Percentiles rank a stretch among this genome's conserved stretches.
Conservation (phyloP, 2,797 vertebrate species). For the Paedocypris micromegethes region DNA sequence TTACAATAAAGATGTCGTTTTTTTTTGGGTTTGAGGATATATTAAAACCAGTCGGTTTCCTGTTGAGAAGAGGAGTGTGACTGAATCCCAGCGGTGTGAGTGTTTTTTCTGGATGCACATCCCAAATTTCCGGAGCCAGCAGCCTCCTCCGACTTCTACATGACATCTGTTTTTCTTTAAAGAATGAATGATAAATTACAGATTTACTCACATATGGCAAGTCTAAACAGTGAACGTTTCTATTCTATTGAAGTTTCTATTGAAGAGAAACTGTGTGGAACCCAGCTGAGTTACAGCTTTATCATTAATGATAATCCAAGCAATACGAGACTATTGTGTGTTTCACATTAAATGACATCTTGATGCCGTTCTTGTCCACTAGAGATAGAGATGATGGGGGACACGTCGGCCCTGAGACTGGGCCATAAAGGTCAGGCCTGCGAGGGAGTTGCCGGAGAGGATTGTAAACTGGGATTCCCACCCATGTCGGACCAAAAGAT, state of each 20-base stretch:
- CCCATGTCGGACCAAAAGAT: conserved; percentile 27
- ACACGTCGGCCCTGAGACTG: conserved; percentile 25
- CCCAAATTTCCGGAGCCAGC: conserved; percentile 1
- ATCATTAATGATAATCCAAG: too few species aligned
- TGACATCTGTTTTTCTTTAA: conserved; percentile 11
- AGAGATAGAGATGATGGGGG: conserved; percentile 7
- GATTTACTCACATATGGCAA: conserved; percentile 9
- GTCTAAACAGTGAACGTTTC: not conserved
- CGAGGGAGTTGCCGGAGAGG: conserved; percentile 19
- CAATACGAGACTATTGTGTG: too few species aligned
- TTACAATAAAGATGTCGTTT: too few species aligned
- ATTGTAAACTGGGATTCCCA: conserved; percentile 25
- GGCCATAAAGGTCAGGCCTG: conserved; percentile 33
- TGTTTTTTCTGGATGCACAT: conserved; percentile 19
- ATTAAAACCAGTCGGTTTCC: conserved; percentile 25
- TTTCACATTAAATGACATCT: conserved; percentile 12
- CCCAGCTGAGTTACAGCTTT: too few species aligned
- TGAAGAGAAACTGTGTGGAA: too few species aligned
- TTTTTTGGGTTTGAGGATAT: conserved; percentile 18
- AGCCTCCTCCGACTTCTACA: not conserved
- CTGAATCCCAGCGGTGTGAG: conserved; percentile 8
- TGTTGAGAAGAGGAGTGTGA: conserved; percentile 14
- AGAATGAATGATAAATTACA: conserved; percentile 9
- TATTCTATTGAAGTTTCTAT: too few species aligned
- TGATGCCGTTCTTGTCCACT: conserved; percentile 4